Conservation (phyloP, 2,888 invertebrate genomes). For the Lysandra coridon region DNA sequence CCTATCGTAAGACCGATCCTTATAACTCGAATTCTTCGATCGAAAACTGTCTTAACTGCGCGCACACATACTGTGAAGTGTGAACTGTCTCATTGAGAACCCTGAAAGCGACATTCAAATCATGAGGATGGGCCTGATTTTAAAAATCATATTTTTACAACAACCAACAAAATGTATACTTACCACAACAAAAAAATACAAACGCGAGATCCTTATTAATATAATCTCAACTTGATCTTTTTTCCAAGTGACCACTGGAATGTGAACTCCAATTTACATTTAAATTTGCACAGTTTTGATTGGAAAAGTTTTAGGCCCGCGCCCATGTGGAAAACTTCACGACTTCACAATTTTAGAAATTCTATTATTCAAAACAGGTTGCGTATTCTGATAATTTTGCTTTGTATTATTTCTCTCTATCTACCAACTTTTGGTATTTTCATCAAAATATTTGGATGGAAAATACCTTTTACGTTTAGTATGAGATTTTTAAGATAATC, state of each 20-base stretch:
- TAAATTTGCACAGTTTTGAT: slow-evolving; percentile 53
- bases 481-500: no score
- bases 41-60: no score
- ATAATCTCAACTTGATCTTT: slow-evolving; percentile 68
- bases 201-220: slow-evolving; percentile 44
- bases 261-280: slow-evolving; percentile 56
- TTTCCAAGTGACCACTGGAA: slow-evolving; percentile 58
- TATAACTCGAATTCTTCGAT: no score
- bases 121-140: no score
- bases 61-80: no score
- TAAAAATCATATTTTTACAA: no score
- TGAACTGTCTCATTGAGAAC: no score
- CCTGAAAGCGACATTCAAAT: no score
- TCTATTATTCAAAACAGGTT: slow-evolving; percentile 31
- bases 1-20: no score
- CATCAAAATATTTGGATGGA: neutral
- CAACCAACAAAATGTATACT: neutral
- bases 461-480: no score
- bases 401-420: neutral
- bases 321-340: slow-evolving; percentile 45
- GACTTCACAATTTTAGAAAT: slow-evolving; percentile 37
- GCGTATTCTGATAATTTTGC: neutral
- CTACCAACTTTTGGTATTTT: neutral
- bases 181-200: slow-evolving; percentile 28
- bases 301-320: slow-evolving; percentile 52